Base-by-base conservation (phyloP, 30 jellyfish, hydroid and myxozoan genomes). In the Aurelia coerulea region DNA sequence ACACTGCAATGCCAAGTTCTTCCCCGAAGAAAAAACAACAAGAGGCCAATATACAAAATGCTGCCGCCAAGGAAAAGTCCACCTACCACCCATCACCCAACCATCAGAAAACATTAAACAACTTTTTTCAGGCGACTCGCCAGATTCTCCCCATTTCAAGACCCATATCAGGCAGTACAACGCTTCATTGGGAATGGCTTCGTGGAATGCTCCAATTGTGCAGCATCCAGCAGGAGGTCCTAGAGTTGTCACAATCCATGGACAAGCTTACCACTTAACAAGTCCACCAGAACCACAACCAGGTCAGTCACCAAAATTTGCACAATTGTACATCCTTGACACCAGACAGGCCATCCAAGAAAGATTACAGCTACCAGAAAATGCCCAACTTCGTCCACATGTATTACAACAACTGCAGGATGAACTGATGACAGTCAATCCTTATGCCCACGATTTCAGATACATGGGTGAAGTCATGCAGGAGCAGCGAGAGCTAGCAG, bases 261-360 rank as follows among this genome's bases (percentile, higher is more conserved):
- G 76, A 12, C 76, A 65, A 29, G 76, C 76, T 3, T 65, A 65
- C 42, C 76, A 65, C 50, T 7, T 65, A 17, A 65, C 76, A 3
- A 65, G 76, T 65, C 50, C 76, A 65, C 37, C 76, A 65, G 42
- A 17, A 15, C 76, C 76, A 65, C 49, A 2, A 34, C 62, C 81
- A 10, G 81, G 62, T 16, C 10, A 33, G 39, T 7, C 81, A 33
- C 64, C 14, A 15, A 70, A 39, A 12, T 70, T n/a, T 70, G 81
- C 64, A 15, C 64, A 70, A 32, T 10, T 70, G 35, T 70, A 41
- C 34, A 70, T 70, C 42, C 18, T 70, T 10, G 7, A 32, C 34
- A 29, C 81, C 64, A 15, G 15, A 34, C 64, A 70, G 34, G 81
- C 81, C 16, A 18, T 70, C 33, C 81, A 70, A 41, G 81, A 70